A percentile compares a stretch with the other conserved stretches of the same genome.
Conservation (phyloP, 2,113 vertebrate genomes). For the Tonatia bakeri region DNA sequence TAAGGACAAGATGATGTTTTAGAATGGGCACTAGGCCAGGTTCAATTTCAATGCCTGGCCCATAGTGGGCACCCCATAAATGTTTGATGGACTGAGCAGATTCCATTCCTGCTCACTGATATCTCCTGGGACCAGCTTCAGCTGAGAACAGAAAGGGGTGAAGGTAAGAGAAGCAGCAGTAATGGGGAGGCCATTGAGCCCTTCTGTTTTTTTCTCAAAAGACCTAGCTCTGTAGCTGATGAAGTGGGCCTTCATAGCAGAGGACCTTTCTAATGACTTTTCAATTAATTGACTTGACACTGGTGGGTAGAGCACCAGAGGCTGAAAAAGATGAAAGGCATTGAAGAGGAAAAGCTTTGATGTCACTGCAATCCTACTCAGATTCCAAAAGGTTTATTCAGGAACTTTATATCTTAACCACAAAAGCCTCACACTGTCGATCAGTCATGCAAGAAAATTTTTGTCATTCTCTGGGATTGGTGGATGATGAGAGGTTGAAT, state of each 20-base stretch:
- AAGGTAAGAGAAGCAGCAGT: not conserved
- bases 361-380: slow-evolving; percentile 79
- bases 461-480: slow-evolving; percentile 45
- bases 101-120: not conserved
- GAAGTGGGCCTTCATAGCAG: slow-evolving; percentile 60
- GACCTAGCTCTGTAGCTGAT: not conserved
- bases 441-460: slow-evolving; percentile 64
- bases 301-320: slow-evolving; percentile 68
- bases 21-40: not conserved
- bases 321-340: slow-evolving; percentile 79
- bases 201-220: slow-evolving; percentile 5
- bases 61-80: not conserved
- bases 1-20: not conserved
- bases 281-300: slow-evolving; percentile 79
- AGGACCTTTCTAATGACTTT: slow-evolving; percentile 78
- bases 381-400: slow-evolving; percentile 70
- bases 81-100: not conserved
- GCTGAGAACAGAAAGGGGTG: not conserved
- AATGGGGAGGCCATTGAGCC: not conserved
- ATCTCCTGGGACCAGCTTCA: not conserved
- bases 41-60: not conserved
- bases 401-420: slow-evolving; percentile 73
- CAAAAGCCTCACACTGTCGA: slow-evolving; percentile 66
- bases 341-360: slow-evolving; percentile 75
- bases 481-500: slow-evolving; percentile 17